phyloP scores from a whole-genome alignment of 2,888 invertebrate species.

The Nineta flava region DNA sequence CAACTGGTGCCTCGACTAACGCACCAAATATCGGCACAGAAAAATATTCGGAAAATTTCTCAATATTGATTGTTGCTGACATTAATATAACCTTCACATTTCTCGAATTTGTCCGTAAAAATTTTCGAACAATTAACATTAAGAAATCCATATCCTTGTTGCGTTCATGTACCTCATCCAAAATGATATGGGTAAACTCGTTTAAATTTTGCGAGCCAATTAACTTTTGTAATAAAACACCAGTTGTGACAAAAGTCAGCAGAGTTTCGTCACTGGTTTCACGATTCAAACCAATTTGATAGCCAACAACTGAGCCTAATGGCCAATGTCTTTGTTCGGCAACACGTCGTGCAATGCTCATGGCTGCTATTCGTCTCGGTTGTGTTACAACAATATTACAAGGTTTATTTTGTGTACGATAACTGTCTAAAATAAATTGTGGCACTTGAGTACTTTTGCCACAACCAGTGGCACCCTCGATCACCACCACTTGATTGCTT shows the following conservation, averaged over 20 bases:
- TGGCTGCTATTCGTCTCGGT: slow-evolving; percentile 84
- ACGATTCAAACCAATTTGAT: slow-evolving; percentile 64
- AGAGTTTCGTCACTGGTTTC: slow-evolving; percentile 49
- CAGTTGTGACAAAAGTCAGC: slow-evolving; percentile 77
- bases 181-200: slow-evolving; percentile 72
- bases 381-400: slow-evolving; percentile 90
- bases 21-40: slow-evolving; percentile 23
- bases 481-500: slow-evolving; percentile 56
- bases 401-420: slow-evolving; percentile 38
- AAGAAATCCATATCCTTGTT: slow-evolving; percentile 86
- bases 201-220: slow-evolving; percentile 53
- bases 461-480: slow-evolving; percentile 90
- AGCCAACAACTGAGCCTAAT: slow-evolving; percentile 71
- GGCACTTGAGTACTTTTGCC: slow-evolving; percentile 89
- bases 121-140: slow-evolving; percentile 62
- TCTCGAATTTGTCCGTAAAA: slow-evolving; percentile 49
- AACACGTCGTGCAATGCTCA: slow-evolving; percentile 74
- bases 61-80: slow-evolving; percentile 82
- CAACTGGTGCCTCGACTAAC: slow-evolving; percentile 34
- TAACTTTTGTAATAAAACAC: slow-evolving; percentile 64
- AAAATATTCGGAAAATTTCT: slow-evolving; percentile 53
- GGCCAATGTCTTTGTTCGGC: slow-evolving; percentile 71
- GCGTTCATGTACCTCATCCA: slow-evolving; percentile 91
- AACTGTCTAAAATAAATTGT: slow-evolving; percentile 79
- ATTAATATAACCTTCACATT: slow-evolving; percentile 65